A percentile compares a stretch with the other conserved stretches of the same genome.
phyloP scores from a whole-genome alignment of 2,797 vertebrate genomes.

The Oreortyx pictus region DNA sequence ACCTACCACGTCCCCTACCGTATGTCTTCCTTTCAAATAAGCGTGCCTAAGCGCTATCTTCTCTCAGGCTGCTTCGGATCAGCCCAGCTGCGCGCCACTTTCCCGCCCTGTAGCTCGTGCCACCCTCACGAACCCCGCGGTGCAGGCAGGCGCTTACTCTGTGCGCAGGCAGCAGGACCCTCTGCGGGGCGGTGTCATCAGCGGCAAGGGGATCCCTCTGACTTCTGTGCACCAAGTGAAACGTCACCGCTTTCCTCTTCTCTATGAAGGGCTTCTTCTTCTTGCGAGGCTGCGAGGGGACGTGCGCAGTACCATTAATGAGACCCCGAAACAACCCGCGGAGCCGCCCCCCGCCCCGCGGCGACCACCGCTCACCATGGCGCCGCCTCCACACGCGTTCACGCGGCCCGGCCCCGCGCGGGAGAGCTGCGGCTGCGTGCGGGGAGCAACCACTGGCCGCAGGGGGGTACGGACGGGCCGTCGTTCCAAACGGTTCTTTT shows the following conservation, averaged over 20 bases:
- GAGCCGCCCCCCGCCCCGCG: too few species aligned
- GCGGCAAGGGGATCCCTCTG: constrained; percentile 94
- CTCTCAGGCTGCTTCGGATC: background rate
- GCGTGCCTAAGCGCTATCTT: background rate
- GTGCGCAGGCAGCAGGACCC: constrained; percentile 88
- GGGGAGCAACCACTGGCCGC: background rate
- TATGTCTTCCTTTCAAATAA: background rate
- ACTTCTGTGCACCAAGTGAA: constrained; percentile 96
- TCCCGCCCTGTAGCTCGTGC: background rate
- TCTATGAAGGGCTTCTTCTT: constrained; percentile 97
- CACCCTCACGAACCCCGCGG: background rate
- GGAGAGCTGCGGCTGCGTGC: background rate
- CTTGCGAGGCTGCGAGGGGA: constrained; percentile 88
- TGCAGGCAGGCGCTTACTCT: constrained; percentile 71
- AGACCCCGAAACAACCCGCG: too few species aligned
- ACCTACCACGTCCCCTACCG: background rate
- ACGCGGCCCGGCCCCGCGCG: too few species aligned
- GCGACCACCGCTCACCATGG: background rate
- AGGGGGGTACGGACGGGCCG: too few species aligned
- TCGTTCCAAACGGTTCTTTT: background rate
- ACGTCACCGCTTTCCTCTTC: constrained; percentile 95
- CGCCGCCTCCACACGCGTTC: too few species aligned
- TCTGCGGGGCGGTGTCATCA: constrained; percentile 94
- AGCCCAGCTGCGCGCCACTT: fast-evolving
- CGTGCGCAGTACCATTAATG: background rate